Evolutionary conservation across 2,888 invertebrate genomes (phyloP).

Genomic region (Nemotelus pantherinus): DNA sequence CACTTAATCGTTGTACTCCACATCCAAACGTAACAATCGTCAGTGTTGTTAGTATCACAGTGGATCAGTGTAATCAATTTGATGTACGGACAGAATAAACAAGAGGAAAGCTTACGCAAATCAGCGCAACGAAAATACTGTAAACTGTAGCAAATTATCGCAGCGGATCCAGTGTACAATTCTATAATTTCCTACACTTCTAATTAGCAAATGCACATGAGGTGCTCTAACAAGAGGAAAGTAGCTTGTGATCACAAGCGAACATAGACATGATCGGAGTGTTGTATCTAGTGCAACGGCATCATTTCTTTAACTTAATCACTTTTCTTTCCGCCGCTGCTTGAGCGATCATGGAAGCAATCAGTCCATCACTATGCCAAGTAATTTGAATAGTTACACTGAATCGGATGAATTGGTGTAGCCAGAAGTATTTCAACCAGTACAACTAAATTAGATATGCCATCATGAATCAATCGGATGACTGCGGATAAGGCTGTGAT

Average conservation of each 20-base stretch:
- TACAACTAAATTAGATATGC: constrained; percentile 23
- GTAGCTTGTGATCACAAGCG: not conserved
- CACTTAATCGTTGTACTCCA: not conserved
- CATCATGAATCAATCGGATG: not conserved
- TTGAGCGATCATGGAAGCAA: not conserved
- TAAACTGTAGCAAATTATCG: constrained; percentile 30
- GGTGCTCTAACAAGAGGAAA: constrained; percentile 10
- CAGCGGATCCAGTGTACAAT: constrained; percentile 3
- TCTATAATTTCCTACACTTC: constrained; percentile 6
- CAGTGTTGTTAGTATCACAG: not conserved
- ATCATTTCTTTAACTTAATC: constrained; percentile 17
- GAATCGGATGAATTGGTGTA: constrained; percentile 18
- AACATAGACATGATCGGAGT: not conserved
- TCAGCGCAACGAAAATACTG: not conserved
- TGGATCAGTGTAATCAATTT: constrained; percentile 27
- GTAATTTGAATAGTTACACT: constrained; percentile 3
- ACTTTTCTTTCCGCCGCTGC: constrained; percentile 21
- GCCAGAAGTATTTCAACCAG: constrained; percentile 30
- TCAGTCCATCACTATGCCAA: constrained; percentile 11
- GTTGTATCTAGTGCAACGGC: constrained; percentile 26
- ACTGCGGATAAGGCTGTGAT: constrained; percentile 6
- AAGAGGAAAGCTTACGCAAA: not conserved
- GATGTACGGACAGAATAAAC: not conserved
- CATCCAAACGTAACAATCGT: constrained; percentile 5
- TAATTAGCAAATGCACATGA: constrained; percentile 30